Evolutionary conservation across 2,888 invertebrate species (phyloP), one percentile per base, ranked within the genome.

Genomic region (Pachymerium ferrugineum): DNA sequence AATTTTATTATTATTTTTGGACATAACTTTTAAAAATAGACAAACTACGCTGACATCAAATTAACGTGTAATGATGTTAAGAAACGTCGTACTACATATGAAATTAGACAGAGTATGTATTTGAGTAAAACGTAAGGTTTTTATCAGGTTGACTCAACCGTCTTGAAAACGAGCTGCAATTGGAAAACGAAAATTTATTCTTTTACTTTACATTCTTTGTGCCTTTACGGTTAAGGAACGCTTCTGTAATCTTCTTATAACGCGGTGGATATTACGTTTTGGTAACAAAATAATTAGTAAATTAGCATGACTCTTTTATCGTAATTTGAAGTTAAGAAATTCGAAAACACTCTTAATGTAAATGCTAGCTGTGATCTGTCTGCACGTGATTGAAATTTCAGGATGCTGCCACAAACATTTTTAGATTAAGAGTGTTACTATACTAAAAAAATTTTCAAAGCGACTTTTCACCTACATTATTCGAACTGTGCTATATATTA

Each of bases 281-380:
- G 47, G 47, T 47, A 47, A 47, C 47, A 47, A 47, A 47, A 47
- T 47, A 47, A 47, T 47, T 47, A 47, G 47, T 47, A 47, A 47
- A 3, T 47, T 47, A 47, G 47, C 47, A 47, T 47, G 47, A 47
- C 8, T 47, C 22, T 47, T 47, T 47, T 47, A 22, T 47, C 4
- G 3, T 47, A 22, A 22, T 47, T 22, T 47, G n/a, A n/a, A n/a
- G n/a, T n/a, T n/a, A n/a, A n/a, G n/a, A n/a, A n/a, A n/a, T n/a
- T n/a, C n/a, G n/a, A n/a, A n/a, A n/a, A n/a, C n/a, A n/a, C n/a
- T n/a, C n/a, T n/a, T n/a, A n/a, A n/a, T n/a, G n/a, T n/a, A n/a
- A n/a, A n/a, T n/a, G n/a, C n/a, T n/a, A n/a, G n/a, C n/a, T n/a
- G n/a, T n/a, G n/a, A n/a, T n/a, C n/a, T n/a, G n/a, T n/a, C n/a